Percentiles rank a stretch among this genome's conserved stretches.
Evolutionary conservation across 2,113 vertebrate species (phyloP).

Genomic region (Haemorhous mexicanus): DNA sequence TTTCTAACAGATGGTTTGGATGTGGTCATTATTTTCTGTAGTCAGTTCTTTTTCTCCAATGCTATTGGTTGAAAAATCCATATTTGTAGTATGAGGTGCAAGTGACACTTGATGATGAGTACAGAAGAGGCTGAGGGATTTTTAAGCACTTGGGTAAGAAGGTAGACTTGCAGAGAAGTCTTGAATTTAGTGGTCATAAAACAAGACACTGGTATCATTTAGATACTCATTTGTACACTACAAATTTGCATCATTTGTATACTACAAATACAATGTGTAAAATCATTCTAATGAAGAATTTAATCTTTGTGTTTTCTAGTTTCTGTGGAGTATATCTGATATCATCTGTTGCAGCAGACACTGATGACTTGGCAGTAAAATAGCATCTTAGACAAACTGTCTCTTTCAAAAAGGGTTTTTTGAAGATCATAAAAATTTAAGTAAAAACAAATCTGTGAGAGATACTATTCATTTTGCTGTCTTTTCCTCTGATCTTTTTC

Average conservation of each 20-base stretch:
- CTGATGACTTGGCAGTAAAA: slow-evolving; percentile 1
- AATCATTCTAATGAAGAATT: not conserved
- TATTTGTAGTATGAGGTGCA: not conserved
- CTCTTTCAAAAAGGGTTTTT: slow-evolving; percentile 1
- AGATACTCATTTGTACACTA: not conserved
- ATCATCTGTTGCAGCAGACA: not conserved
- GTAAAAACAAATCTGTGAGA: not conserved
- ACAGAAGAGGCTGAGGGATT: not conserved
- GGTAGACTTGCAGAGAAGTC: not conserved
- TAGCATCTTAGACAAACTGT: not conserved
- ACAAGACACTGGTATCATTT: not conserved
- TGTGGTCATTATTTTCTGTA: not conserved
- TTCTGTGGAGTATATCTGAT: not conserved
- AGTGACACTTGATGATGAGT: not conserved
- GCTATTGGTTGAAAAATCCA: not conserved
- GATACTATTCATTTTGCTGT: not conserved
- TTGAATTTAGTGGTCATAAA: not conserved
- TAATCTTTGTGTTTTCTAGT: not conserved
- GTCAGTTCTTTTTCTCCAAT: not conserved
- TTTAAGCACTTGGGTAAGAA: not conserved
- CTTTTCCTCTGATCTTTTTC: not conserved
- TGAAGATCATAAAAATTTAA: not conserved
- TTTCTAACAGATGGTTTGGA: not conserved
- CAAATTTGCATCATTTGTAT: not conserved
- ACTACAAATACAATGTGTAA: not conserved